phyloP scores from a whole-genome alignment of 2,113 vertebrate species.

The Chloropsis hardwickii region DNA sequence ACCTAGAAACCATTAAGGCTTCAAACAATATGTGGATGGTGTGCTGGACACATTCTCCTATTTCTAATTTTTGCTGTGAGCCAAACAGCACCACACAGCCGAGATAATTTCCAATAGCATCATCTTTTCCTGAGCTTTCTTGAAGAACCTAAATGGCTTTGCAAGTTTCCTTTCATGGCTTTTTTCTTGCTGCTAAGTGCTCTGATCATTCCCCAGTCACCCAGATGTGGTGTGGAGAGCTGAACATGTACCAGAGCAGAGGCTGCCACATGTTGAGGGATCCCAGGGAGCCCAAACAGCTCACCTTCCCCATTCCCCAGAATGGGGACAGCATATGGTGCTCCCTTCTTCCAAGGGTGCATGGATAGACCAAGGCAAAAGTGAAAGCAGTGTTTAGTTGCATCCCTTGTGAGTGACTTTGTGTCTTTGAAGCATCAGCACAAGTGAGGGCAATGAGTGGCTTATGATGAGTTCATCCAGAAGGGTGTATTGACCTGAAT shows the following conservation, averaged over 20 bases:
- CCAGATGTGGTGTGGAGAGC: neutral
- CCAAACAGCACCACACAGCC: neutral
- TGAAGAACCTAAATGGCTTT: neutral
- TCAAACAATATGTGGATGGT: neutral
- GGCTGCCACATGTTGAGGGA: fast-evolving
- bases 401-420: neutral
- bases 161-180: neutral
- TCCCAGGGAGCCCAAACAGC: neutral
- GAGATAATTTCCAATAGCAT: neutral
- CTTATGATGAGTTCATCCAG: neutral
- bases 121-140: constrained; percentile 4
- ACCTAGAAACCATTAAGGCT: constrained; percentile 9
- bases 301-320: neutral
- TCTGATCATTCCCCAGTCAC: neutral
- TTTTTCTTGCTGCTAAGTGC: neutral
- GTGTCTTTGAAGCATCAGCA: neutral
- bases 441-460: neutral
- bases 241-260: neutral
- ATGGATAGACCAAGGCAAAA: neutral
- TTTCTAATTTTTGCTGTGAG: constrained; percentile 25
- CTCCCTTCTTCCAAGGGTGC: neutral
- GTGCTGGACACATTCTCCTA: constrained; percentile 7
- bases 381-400: neutral
- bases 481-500: neutral
- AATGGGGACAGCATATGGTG: neutral